These are phyloP conservation scores for Heterodera filipjevi DNA, from an alignment of 2,888 invertebrate genomes.

Conservation along the genomic window DNA sequence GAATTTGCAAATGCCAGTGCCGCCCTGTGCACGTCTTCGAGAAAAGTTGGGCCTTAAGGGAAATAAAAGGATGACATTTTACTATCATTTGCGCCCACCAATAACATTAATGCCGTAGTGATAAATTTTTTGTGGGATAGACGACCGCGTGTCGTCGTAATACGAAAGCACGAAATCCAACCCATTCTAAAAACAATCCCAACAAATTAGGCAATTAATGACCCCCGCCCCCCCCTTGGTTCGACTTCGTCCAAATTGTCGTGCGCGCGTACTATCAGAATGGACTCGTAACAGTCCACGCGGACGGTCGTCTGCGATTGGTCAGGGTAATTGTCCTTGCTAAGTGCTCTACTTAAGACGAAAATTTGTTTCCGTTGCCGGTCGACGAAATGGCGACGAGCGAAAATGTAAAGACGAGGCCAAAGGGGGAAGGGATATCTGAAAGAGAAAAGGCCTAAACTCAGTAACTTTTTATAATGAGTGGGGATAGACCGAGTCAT, in stretches of 20 bases:
- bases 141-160: conserved; percentile 40
- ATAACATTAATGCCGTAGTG: conserved; percentile 28
- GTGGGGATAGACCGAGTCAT: too few species aligned
- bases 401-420: conserved; percentile 39
- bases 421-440: conserved; percentile 43
- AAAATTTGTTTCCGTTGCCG: conserved; percentile 25
- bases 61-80: background rate
- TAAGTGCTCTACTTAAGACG: conserved; percentile 33
- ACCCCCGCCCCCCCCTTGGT: background rate
- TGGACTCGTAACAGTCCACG: conserved; percentile 39
- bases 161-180: conserved; percentile 40
- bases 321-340: conserved; percentile 20
- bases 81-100: background rate
- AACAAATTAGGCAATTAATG: background rate
- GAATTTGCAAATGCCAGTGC: conserved; percentile 16
- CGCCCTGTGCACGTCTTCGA: conserved; percentile 17
- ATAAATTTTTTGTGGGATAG: conserved; percentile 34
- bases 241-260: conserved; percentile 34
- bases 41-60: conserved; percentile 2
- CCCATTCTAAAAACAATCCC: conserved; percentile 41
- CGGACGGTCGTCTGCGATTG: conserved; percentile 28
- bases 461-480: too few species aligned
- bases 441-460: background rate
- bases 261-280: conserved; percentile 38
- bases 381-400: conserved; percentile 38